Evolutionary conservation across 2,113 vertebrate genomes (phyloP), one percentile per base, ranked within the genome.

Genomic region (Chloropsis cyanopogon): DNA sequence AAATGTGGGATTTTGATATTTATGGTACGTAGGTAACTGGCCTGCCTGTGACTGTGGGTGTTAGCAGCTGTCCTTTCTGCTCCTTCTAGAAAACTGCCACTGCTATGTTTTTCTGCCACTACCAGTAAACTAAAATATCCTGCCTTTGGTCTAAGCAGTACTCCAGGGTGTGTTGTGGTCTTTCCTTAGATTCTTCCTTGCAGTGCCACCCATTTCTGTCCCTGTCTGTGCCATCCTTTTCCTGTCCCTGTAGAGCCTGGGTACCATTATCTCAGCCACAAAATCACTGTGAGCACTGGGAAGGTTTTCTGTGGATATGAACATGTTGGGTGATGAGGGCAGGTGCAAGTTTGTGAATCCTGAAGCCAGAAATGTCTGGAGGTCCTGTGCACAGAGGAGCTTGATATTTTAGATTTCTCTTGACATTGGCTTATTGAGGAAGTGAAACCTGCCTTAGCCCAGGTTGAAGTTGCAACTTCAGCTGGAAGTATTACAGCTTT

Each of bases 1-100:
- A 99, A 98, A 99, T 99, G 99, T 99, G 99, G 99, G 99, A 99
- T 97, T 99, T 99, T 94, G 99, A 99, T 97, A 99, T 99, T 95
- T 99, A 99, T 57, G 99, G 99, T 99, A 96, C 2, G 96, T 95
- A 64, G 15, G n/a, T 59, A 64, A 44, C 72, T 63, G 46, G 12
- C 23, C 41, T 72, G 68, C 22, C 41, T 89, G 10, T 80, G 73
- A 59, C 18, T 70, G 65, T n/a, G 31, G 19, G 18, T 84, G 60
- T 66, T 64, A 76, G 57, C 65, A 88, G 72, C 80, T 91, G 10
- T 93, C 47, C 39, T 96, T 92, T 80, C 24, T 76, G 56, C 26
- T 29, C 16, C 53, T 69, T 4, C 13, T 9, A 15, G 65, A 54
- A 50, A 71, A 53, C 56, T 70, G 29, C 44, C 21, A 3, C 57